Percentiles rank a stretch among this genome's conserved stretches.
These are phyloP conservation scores for Poecilobothrus nobilitatus DNA, from an alignment of 2,888 invertebrate genomes.

Conservation along the genomic window DNA sequence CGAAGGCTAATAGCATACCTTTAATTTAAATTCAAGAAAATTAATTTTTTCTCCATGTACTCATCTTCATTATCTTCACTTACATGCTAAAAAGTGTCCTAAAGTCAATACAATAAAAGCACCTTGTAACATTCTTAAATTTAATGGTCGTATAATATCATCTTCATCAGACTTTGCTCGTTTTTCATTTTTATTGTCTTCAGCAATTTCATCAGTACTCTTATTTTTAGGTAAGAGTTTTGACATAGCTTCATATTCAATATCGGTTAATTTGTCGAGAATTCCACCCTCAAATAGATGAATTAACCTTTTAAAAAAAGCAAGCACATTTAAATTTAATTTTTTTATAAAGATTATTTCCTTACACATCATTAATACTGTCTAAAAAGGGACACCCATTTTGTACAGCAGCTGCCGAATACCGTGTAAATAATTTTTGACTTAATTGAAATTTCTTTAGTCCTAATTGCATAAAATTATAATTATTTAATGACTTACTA, in stretches of 20 bases:
- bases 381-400: slow-evolving; percentile 66
- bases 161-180: slow-evolving; percentile 31
- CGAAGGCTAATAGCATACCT: background rate
- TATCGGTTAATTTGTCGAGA: slow-evolving; percentile 64
- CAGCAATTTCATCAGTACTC: slow-evolving; percentile 18
- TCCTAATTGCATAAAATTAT: slow-evolving; percentile 24
- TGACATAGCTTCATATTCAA: slow-evolving; percentile 64
- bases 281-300: slow-evolving; percentile 69
- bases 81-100: slow-evolving; percentile 52
- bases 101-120: slow-evolving; percentile 61
- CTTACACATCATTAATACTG: slow-evolving; percentile 64
- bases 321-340: background rate
- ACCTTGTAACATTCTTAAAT: slow-evolving; percentile 62
- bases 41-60: too few species aligned
- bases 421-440: slow-evolving; percentile 66
- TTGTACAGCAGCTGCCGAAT: slow-evolving; percentile 69
- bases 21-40: background rate
- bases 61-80: background rate
- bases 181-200: slow-evolving; percentile 22
- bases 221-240: slow-evolving; percentile 44
- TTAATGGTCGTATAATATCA: slow-evolving; percentile 52
- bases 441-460: slow-evolving; percentile 55
- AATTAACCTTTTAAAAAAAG: slow-evolving; percentile 49
- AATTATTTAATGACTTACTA: background rate
- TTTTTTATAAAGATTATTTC: background rate